Conservation (phyloP, 1,140 invertebrate genomes). For the Battus philenor region DNA sequence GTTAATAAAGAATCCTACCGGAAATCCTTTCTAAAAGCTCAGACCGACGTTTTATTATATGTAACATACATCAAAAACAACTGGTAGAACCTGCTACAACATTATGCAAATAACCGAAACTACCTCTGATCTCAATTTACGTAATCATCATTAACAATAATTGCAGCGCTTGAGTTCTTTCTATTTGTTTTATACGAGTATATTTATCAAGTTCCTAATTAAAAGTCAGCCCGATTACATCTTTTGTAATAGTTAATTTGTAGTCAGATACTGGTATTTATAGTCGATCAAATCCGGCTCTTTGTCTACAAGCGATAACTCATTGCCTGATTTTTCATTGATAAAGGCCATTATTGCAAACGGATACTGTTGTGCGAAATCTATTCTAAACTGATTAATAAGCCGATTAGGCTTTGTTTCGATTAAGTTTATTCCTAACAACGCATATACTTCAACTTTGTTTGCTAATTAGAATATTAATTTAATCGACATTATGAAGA, state of each 20-base stretch:
- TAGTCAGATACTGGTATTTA: conserved; percentile 30
- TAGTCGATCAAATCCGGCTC: conserved; percentile 34
- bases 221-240: conserved; percentile 7
- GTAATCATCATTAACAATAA: conserved; percentile 10
- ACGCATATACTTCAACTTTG: background rate
- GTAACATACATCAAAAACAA: too few relatives aligned
- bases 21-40: too few relatives aligned
- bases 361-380: conserved; percentile 16
- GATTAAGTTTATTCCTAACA: conserved; percentile 2
- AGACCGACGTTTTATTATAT: too few relatives aligned
- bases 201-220: conserved; percentile 7
- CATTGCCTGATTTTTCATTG: conserved; percentile 34
- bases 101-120: too few relatives aligned
- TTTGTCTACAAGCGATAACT: conserved; percentile 29
- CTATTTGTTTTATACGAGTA: conserved; percentile 10
- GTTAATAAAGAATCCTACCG: too few relatives aligned
- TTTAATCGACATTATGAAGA: background rate
- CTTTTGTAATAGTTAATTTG: conserved; percentile 19
- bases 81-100: too few relatives aligned
- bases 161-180: conserved; percentile 1
- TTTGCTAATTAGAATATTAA: conserved; percentile 7
- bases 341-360: conserved; percentile 30
- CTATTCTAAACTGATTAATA: conserved; percentile 12
- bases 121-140: conserved; percentile 3
- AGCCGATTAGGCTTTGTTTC: conserved; percentile 3